A percentile compares a stretch with the other conserved stretches of the same genome.
Evolutionary conservation across 2,888 invertebrate species (phyloP).

Genomic region (Ornithoptera priamus): DNA sequence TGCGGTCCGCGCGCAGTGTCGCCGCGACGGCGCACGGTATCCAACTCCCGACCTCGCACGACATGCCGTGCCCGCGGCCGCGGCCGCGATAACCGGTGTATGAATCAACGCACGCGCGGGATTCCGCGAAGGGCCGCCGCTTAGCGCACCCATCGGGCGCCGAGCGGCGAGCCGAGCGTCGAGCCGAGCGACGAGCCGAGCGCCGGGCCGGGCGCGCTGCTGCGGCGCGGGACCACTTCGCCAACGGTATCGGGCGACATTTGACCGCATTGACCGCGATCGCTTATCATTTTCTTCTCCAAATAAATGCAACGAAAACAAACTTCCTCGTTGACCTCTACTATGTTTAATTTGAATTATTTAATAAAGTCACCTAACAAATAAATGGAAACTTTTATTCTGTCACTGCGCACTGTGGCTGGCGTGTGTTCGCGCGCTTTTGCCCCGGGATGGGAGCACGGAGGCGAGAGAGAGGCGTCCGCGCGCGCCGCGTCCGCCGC

Average conservation of each 20-base stretch:
- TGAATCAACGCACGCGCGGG: constrained; percentile 64
- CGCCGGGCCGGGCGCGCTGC: constrained; percentile 22
- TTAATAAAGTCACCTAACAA: no score
- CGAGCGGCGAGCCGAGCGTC: no score
- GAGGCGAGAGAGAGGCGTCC: constrained; percentile 62
- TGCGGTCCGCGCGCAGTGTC: constrained; percentile 63
- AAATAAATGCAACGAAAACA: constrained; percentile 51
- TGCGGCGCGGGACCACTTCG: constrained; percentile 19
- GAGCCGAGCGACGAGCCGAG: no score
- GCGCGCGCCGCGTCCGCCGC: constrained; percentile 65
- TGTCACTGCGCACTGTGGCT: constrained; percentile 7
- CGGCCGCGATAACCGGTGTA: constrained; percentile 73
- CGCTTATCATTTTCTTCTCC: constrained; percentile 67
- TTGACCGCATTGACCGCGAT: constrained; percentile 49
- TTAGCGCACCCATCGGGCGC: constrained; percentile 37
- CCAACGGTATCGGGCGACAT: constrained; percentile 36
- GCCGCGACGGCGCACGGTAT: constrained; percentile 73
- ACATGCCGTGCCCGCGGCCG: constrained; percentile 54
- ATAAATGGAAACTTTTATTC: no score
- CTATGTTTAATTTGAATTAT: constrained; percentile 36
- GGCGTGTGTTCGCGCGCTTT: constrained; percentile 58
- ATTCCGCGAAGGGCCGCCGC: constrained; percentile 68
- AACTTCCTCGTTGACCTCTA: constrained; percentile 57
- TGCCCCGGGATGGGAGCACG: constrained; percentile 44
- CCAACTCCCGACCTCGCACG: constrained; percentile 73